Percentiles rank a stretch among this genome's conserved stretches.
phyloP scores from a whole-genome alignment of 2,797 vertebrate genomes.

The Chiropotes sagulatus region DNA sequence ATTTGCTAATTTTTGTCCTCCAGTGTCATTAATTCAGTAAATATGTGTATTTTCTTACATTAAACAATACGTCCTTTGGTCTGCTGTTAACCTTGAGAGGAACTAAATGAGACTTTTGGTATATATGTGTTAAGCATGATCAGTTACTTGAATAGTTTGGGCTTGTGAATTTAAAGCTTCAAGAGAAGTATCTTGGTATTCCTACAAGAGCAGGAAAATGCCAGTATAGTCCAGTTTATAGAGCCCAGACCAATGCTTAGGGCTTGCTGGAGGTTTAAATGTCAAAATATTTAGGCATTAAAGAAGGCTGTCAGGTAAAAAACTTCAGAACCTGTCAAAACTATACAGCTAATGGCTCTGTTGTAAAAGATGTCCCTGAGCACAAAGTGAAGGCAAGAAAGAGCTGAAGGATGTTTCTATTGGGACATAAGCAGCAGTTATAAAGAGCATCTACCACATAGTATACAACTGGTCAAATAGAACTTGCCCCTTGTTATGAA shows the following conservation, averaged over 20 bases:
- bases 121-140: neutral
- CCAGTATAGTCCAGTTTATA: neutral
- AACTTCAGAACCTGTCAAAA: conserved; percentile 56
- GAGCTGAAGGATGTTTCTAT: neutral
- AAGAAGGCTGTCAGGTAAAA: conserved; percentile 21
- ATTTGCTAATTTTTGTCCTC: neutral
- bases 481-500: neutral
- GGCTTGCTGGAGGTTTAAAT: conserved; percentile 43
- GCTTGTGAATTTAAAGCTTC: neutral
- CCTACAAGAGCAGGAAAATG: neutral
- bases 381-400: neutral
- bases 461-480: neutral
- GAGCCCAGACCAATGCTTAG: neutral
- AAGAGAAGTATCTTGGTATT: neutral
- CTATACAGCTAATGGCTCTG: neutral
- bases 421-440: neutral
- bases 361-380: conserved; percentile 18
- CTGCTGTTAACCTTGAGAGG: neutral
- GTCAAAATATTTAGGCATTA: conserved; percentile 59
- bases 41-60: neutral
- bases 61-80: neutral
- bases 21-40: neutral
- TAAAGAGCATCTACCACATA: neutral
- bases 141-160: neutral
- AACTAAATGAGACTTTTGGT: neutral